Conservation (phyloP, 2,113 vertebrate species). For the Microcebus griseorufus region DNA sequence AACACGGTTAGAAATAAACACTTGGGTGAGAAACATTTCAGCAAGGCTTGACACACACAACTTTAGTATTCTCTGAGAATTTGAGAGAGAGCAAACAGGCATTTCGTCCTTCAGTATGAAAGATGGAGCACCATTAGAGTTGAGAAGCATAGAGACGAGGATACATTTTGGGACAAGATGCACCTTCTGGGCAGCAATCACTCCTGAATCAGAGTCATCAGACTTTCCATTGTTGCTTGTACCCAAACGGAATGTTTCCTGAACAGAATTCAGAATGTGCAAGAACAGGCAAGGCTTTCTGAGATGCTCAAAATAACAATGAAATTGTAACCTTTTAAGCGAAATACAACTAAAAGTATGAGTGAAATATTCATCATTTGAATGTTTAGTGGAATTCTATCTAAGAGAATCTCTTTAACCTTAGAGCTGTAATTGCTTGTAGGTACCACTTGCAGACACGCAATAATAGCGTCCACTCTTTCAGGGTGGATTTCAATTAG, state of each 20-base stretch:
- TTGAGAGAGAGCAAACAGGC: neutral
- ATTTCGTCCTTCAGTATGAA: conserved; percentile 43
- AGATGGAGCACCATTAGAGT: neutral
- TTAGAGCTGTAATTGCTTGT: neutral
- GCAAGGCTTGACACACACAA: neutral
- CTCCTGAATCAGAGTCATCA: conserved; percentile 38
- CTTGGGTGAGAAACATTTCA: conserved; percentile 12
- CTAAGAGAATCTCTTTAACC: conserved; percentile 2
- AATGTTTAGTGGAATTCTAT: conserved; percentile 15
- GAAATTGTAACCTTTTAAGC: conserved; percentile 1
- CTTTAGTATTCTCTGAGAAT: conserved; percentile 20
- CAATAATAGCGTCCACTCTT: neutral
- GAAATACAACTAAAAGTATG: conserved; percentile 20
- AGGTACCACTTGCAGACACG: neutral
- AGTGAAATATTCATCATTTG: neutral
- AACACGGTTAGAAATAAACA: conserved; percentile 27
- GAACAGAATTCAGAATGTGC: conserved; percentile 66
- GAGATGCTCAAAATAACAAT: neutral
- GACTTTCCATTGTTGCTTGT: conserved; percentile 36
- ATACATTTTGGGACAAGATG: conserved; percentile 44
- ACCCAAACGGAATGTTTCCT: conserved; percentile 54
- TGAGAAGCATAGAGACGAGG: conserved; percentile 31
- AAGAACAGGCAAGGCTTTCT: neutral
- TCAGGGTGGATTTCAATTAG: neutral
- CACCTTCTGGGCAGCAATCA: conserved; percentile 34